Percentiles rank a stretch among this genome's conserved stretches.
Evolutionary conservation across 2,888 invertebrate species (phyloP).

Genomic region (Argynnis bischoffii): DNA sequence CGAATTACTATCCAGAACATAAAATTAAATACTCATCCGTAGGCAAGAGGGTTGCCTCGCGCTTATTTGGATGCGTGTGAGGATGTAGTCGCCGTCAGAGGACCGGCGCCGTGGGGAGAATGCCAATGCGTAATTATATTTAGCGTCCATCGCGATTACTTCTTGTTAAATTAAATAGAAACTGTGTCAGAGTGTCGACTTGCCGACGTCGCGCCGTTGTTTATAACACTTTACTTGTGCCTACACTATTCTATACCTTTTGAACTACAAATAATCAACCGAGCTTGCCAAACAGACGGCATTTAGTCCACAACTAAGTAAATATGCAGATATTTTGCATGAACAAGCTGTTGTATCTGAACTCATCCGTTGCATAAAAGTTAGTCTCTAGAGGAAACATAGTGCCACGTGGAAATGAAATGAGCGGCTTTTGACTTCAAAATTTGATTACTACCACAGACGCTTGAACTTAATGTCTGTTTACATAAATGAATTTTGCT

Average conservation of each 20-base stretch:
- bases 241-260: slow-evolving; percentile 10
- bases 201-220: slow-evolving; percentile 22
- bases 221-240: slow-evolving; percentile 24
- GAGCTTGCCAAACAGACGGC: slow-evolving; percentile 33
- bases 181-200: slow-evolving; percentile 59
- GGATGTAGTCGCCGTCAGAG: slow-evolving; percentile 56
- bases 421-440: slow-evolving; percentile 21
- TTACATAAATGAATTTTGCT: slow-evolving; percentile 11
- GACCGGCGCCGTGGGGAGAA: slow-evolving; percentile 57
- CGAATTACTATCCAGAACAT: slow-evolving; percentile 58
- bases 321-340: slow-evolving; percentile 42
- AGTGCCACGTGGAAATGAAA: slow-evolving; percentile 31
- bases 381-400: slow-evolving; percentile 31
- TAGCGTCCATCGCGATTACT: slow-evolving; percentile 66
- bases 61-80: slow-evolving; percentile 72
- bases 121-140: slow-evolving; percentile 73
- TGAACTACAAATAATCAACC: slow-evolving; percentile 27
- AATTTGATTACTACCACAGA: slow-evolving; percentile 11
- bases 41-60: slow-evolving; percentile 58
- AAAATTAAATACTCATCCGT: slow-evolving; percentile 70
- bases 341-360: slow-evolving; percentile 40
- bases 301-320: slow-evolving; percentile 39
- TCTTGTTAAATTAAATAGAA: slow-evolving; percentile 62
- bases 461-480: slow-evolving; percentile 16
- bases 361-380: slow-evolving; percentile 39